phyloP scores from a whole-genome alignment of 2,113 vertebrate genomes.

The Tetrax tetrax region DNA sequence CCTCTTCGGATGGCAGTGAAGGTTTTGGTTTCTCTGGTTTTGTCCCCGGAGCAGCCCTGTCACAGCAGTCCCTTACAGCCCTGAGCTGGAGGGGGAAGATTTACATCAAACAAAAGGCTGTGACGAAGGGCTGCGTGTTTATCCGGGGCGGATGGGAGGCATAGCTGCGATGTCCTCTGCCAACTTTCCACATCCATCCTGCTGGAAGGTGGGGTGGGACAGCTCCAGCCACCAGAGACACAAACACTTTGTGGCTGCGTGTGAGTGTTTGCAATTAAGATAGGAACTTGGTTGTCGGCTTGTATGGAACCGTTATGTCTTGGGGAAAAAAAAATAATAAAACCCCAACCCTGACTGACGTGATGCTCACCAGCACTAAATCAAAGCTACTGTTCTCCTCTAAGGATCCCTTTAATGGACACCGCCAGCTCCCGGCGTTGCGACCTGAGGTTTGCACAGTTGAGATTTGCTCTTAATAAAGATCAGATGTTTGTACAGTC shows the following conservation, averaged over 20 bases:
- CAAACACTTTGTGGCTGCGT: neutral
- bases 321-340: neutral
- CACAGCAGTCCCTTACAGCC: conserved; percentile 17
- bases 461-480: conserved; percentile 58
- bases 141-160: neutral
- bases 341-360: neutral
- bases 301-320: conserved; percentile 47
- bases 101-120: conserved; percentile 59
- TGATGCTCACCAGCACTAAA: conserved; percentile 41
- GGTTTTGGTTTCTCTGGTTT: neutral
- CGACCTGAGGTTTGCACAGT: conserved; percentile 50
- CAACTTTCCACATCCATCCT: conserved; percentile 60
- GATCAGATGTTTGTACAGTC: conserved; percentile 65
- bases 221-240: conserved; percentile 35
- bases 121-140: conserved; percentile 4
- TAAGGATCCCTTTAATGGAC: conserved; percentile 46
- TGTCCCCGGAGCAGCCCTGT: neutral
- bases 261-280: conserved; percentile 61
- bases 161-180: neutral
- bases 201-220: conserved; percentile 50
- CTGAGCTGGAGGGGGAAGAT: neutral
- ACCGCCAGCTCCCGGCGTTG: conserved; percentile 25
- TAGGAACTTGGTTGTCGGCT: conserved; percentile 37
- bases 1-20: neutral
- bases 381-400: conserved; percentile 61